These are phyloP conservation scores for Arrhamphus sclerolepis DNA, from an alignment of 2,797 vertebrate species.

Conservation along the genomic window DNA sequence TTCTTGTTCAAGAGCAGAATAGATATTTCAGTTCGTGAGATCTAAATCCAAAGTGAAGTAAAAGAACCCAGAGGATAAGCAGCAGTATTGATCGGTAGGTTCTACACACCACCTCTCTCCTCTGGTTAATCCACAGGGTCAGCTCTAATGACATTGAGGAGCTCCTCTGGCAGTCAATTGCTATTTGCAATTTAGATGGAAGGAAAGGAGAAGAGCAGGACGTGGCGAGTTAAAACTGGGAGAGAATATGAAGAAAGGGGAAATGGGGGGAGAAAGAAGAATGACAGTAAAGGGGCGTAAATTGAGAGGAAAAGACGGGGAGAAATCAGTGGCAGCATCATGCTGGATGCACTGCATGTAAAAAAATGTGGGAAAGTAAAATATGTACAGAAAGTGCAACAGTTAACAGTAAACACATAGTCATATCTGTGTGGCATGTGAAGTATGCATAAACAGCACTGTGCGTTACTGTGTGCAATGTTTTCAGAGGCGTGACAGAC, in stretches of 20 bases:
- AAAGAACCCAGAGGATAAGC: conserved; percentile 72
- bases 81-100: conserved; percentile 73
- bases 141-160: conserved; percentile 77
- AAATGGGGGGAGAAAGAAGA: conserved; percentile 17
- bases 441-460: too few species aligned
- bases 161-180: conserved; percentile 70
- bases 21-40: conserved; percentile 45
- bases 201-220: conserved; percentile 35
- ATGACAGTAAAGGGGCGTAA: conserved; percentile 23
- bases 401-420: too few species aligned
- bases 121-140: conserved; percentile 76
- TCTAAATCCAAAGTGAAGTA: conserved; percentile 72
- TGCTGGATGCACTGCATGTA: conserved; percentile 17
- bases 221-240: conserved; percentile 33
- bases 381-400: too few species aligned
- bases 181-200: conserved; percentile 81
- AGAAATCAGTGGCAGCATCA: background rate
- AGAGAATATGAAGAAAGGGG: conserved; percentile 29
- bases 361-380: too few species aligned
- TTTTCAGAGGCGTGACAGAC: too few species aligned
- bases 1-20: conserved; percentile 41
- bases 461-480: too few species aligned
- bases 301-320: conserved; percentile 12
- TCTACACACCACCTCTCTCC: conserved; percentile 66
- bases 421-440: too few species aligned